Evolutionary conservation across 2,113 vertebrate species (phyloP), one percentile per base, ranked within the genome.

Genomic region (Ciconia boyciana): DNA sequence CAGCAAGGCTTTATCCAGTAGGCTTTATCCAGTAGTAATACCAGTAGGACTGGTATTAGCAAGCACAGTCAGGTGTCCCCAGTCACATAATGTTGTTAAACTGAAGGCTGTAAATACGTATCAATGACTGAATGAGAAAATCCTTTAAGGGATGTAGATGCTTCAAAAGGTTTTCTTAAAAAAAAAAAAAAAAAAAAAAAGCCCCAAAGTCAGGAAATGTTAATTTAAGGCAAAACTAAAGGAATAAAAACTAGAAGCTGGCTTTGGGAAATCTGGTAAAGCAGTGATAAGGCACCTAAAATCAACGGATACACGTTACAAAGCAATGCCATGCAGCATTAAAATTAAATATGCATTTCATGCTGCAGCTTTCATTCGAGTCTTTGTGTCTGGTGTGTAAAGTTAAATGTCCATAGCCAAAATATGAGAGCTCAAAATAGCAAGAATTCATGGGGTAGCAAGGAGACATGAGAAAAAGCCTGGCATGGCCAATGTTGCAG

Each of bases 401-500:
- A 78, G 46, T 39, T 34, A 20, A 64, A 9, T n/a, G 57, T 62
- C 57, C 3, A 7, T 25, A 71, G 69, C 72, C 3, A 1, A 54
- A 55, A 48, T 5, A 7, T 0, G 16, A 69, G 36, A 1, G 2
- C 57, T 90, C 13, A 9, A 14, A 84, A 43, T 1, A 39, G 31
- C 1, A 7, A 32, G 48, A 70, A 24, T 43, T 8, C 1, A 0
- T 16, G 11, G n/a, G 49, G 21, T 32, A 10, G 36, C 3, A 14
- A 52, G 51, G 60, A 69, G 68, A 21, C 18, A 5, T 1, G 25
- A 64, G 71, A 3, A 32, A 2, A 46, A 18, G 41, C 41, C n/a
- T 52, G 51, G 57, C 51, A 8, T 2, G 20, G 32, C 19, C 46
- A 3, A 0, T 1, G 5, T 4, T 49, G 49, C 3, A 11, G 78